Evolutionary conservation across 1,140 invertebrate species (phyloP).

Genomic region (Lerema accius): DNA sequence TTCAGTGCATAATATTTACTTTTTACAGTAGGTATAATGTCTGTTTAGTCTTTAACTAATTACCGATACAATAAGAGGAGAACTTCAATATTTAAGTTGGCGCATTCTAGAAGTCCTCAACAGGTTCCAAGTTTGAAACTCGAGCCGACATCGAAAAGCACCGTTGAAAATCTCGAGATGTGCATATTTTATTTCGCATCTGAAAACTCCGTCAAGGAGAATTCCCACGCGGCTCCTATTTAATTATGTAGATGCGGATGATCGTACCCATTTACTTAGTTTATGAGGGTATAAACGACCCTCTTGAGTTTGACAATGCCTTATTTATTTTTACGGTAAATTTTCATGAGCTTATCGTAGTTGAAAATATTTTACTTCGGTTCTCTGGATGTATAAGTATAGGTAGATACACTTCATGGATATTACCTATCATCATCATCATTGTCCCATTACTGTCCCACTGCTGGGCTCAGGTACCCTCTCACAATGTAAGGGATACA

Average conservation of each 20-base stretch:
- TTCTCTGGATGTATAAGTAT: too few species aligned
- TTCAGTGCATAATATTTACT: too few species aligned
- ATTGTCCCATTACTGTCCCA: too few species aligned
- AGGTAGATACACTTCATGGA: too few species aligned
- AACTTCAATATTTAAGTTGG: constrained; percentile 14
- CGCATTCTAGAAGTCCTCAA: constrained; percentile 55
- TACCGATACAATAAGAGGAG: constrained; percentile 5
- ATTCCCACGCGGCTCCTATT: constrained; percentile 48
- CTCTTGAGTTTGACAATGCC: constrained; percentile 44
- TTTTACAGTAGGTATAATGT: too few species aligned
- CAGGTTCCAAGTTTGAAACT: constrained; percentile 57
- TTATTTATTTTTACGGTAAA: constrained; percentile 38
- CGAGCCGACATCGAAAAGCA: constrained; percentile 42
- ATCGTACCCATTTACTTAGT: constrained; percentile 55
- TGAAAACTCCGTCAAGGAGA: constrained; percentile 34
- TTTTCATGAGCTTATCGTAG: constrained; percentile 16
- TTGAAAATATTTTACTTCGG: constrained; percentile 12
- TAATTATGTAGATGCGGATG: constrained; percentile 65
- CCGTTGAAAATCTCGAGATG: constrained; percentile 51
- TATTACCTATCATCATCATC: too few species aligned
- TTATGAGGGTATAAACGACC: constrained; percentile 56
- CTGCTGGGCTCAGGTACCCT: too few species aligned
- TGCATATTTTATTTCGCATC: constrained; percentile 69
- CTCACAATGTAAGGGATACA: too few species aligned
- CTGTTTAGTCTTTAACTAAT: not conserved